Evolutionary conservation across 2,113 vertebrate genomes (phyloP), one percentile per base, ranked within the genome.

Genomic region (Gobio gobio): DNA sequence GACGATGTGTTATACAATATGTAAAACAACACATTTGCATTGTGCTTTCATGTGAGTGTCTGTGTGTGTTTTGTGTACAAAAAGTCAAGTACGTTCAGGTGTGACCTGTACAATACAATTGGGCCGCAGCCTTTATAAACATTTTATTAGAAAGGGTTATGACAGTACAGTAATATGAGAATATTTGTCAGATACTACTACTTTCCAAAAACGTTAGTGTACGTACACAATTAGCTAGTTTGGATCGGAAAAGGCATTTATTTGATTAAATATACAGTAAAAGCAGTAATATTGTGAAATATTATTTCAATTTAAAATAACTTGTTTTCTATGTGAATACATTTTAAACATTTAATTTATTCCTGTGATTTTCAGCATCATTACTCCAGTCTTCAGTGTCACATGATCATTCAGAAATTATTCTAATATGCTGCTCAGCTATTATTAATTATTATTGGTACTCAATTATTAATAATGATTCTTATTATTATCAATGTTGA

Each of bases 21-120:
- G 78, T 47, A 80, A 79, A 80, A 80, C 78, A 2, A 47, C 26
- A 63, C 13, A 80, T 80, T 80, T 80, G 78, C 78, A 80, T 79
- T 78, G 76, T 16, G 54, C 20, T 56, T 40, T 68, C 64, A 9
- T 68, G 7, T 68, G 33, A 9, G 14, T 9, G n/a, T n/a, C n/a
- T n/a, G 63, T 36, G 63, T 33, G 6, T 64, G 63, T 29, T 20
- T 40, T 24, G 43, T 47, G 72, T 45, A 24, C 72, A 26, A 26
- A 47, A 45, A 80, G 2, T 9, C 8, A 43, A 1, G 14, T 45
- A 26, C n/a, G 18, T n/a, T 79, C 4, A 26, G 58, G 58, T 80
- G 40, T 45, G 56, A 59, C 76, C 76, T n/a, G 20, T 40, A 12
- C 4, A 33, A 22, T 33, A 36, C 26, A 33, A 76, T 54, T 51